A percentile compares a stretch with the other conserved stretches of the same genome.
Conservation (phyloP, 1,140 invertebrate genomes). For the Scaptomyza montana region DNA sequence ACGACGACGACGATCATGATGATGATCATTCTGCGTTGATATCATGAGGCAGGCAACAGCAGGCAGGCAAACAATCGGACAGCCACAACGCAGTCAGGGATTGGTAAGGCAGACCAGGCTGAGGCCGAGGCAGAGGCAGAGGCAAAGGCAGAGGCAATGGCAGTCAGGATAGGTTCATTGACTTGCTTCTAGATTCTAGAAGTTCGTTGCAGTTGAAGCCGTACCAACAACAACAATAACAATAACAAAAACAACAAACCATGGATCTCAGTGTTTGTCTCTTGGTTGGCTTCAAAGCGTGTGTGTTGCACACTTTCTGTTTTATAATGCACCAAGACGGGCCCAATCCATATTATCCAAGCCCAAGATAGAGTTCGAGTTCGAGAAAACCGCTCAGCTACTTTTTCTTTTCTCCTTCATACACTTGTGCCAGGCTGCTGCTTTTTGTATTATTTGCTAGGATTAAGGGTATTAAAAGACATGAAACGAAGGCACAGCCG, state of each 20-base stretch:
- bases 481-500: conserved; percentile 50
- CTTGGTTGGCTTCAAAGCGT: conserved; percentile 67
- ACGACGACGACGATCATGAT: conserved; percentile 48
- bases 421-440: conserved; percentile 69
- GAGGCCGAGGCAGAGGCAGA: not conserved
- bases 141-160: conserved; percentile 26
- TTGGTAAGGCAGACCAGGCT: conserved; percentile 8
- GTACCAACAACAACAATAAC: conserved; percentile 41
- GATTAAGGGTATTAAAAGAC: conserved; percentile 81
- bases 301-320: conserved; percentile 82
- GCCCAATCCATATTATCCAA: not conserved
- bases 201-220: conserved; percentile 76
- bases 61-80: conserved; percentile 8
- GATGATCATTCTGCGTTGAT: conserved; percentile 71
- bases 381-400: conserved; percentile 22
- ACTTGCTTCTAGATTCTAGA: conserved; percentile 76
- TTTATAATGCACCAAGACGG: conserved; percentile 44
- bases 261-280: conserved; percentile 47
- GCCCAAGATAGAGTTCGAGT: conserved; percentile 32
- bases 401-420: conserved; percentile 37
- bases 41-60: conserved; percentile 51
- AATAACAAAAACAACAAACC: conserved; percentile 9
- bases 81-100: not conserved
- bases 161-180: conserved; percentile 78
- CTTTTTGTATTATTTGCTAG: conserved; percentile 75